Evolutionary conservation across 2,113 vertebrate species (phyloP), one percentile per base, ranked within the genome.

Genomic region (Saguinus midas): DNA sequence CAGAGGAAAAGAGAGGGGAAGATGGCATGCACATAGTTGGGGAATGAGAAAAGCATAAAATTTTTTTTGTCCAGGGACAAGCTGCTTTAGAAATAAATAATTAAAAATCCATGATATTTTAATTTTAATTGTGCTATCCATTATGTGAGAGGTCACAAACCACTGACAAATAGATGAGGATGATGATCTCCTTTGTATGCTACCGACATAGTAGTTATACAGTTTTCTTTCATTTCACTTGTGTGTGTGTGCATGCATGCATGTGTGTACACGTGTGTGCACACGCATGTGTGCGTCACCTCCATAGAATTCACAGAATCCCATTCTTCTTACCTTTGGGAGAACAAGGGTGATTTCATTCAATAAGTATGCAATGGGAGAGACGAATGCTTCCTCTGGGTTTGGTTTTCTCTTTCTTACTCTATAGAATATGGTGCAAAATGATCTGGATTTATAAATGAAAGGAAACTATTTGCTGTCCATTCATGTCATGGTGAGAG

Each of bases 21-120:
- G 43, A 21, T 43, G 13, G 1, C 3, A 13, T 27, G 48, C 1
- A 57, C 13, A 29, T 10, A 91, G 1, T 8, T 91, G 45, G 25
- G 2, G 48, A 48, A 94, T 78, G 66, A 82, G 45, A 76, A 89
- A 9, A 73, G 8, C 17, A 87, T 40, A 78, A 27, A 48, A 4
- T 72, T 82, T 75, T 55, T 66, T 32, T 23, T 35, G 25, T 64
- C 27, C 0, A 11, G n/a, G 61, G 6, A 40, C 40, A 84, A 72
- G 0, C 0, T 83, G 57, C 25, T 94, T 93, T 78, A 81, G 37
- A 95, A 23, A 90, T 45, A 95, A 68, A 91, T 6, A 70, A 84
- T 84, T 89, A 43, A 84, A 96, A 84, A 23, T 88, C 9, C 10
- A 91, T 78, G 27, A n/a, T 82, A 89, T 66, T 89, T 88, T 50